Evolutionary conservation across 2,888 invertebrate species (phyloP), one percentile per base, ranked within the genome.

Genomic region (Xanthorhoe spadicearia): DNA sequence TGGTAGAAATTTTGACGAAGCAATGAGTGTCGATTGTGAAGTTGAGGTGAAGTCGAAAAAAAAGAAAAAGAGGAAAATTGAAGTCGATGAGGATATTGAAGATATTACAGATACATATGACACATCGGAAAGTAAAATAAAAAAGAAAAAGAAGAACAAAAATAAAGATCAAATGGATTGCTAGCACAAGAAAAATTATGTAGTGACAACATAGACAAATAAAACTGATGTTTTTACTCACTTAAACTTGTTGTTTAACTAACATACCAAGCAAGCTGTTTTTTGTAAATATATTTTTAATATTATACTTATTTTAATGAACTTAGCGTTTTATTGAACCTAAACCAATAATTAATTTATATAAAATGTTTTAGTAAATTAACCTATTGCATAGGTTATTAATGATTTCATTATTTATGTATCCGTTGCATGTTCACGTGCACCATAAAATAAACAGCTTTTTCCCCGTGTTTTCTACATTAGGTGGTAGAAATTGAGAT

Each of bases 1-100:
- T 53, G 71, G 74, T 66, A 60, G 54, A 13, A 74, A 68, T 28
- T 58, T 61, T 10, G 71, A 72, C 46, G 73, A 72, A 61, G 68
- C 67, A 68, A 66, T 49, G 19, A 28, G 4, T 4, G 49, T 53
- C 9, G 43, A 32, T 23, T 13, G 49, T 35, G 59, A 17, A 46
- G 54, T 38, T 49, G 57, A 18, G 23, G 71, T 72, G 61, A 61
- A 59, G 56, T 55, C 28, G 64, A 74, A 65, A 49, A 72, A 68
- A 50, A 69, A 72, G 55, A 71, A 43, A 13, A 43, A 66, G 54
- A 62, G 64, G 13, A 54, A 54, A 64, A 13, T 23, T 9, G 57
- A 61, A 19, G 15, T 59, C 46, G 15, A 10, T 17, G 55, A 60
- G 13, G 43, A n/a, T 0, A 1, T 3, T 49, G 13, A 18, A 64